Conservation (phyloP, 2,113 vertebrate species). For the Paralichthys olivaceus region DNA sequence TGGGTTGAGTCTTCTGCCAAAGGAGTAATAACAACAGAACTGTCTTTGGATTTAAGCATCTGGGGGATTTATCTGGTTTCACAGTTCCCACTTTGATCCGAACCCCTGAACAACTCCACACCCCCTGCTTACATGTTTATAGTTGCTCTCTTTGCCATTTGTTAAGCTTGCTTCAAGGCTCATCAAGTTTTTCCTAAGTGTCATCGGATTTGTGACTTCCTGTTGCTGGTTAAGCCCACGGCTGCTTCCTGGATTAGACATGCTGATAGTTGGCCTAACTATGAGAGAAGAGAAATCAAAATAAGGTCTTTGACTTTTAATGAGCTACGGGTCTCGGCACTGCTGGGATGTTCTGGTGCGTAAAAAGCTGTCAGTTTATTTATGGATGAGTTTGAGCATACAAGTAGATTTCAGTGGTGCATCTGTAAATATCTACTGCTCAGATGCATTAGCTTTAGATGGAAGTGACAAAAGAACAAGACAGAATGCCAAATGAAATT, state of each 20-base stretch:
- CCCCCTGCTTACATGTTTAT: conserved; percentile 25
- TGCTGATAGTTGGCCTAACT: not conserved
- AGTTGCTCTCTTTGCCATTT: not conserved
- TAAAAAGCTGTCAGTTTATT: not conserved
- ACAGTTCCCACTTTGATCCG: conserved; percentile 45
- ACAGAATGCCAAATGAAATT: too few species aligned
- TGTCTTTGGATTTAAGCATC: not conserved
- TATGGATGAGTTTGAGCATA: not conserved
- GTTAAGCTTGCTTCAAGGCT: conserved; percentile 35
- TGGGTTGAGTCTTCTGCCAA: not conserved
- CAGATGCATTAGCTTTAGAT: too few species aligned
- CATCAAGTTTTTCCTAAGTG: conserved; percentile 6
- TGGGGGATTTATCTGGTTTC: not conserved
- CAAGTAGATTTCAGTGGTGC: too few species aligned
- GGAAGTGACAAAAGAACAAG: too few species aligned
- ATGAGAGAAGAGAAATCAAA: conserved; percentile 4
- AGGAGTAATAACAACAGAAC: not conserved
- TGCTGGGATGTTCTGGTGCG: not conserved
- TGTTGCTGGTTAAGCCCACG: conserved; percentile 10
- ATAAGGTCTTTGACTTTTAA: not conserved
- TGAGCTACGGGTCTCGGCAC: not conserved
- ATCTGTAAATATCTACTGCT: too few species aligned
- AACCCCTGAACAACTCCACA: conserved; percentile 18
- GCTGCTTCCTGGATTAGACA: conserved; percentile 26
- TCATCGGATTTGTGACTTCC: conserved; percentile 4